Percentiles rank a stretch among this genome's conserved stretches.
These are phyloP conservation scores for Tenthredo distinguenda DNA, from an alignment of 2,888 invertebrate species.

Conservation along the genomic window DNA sequence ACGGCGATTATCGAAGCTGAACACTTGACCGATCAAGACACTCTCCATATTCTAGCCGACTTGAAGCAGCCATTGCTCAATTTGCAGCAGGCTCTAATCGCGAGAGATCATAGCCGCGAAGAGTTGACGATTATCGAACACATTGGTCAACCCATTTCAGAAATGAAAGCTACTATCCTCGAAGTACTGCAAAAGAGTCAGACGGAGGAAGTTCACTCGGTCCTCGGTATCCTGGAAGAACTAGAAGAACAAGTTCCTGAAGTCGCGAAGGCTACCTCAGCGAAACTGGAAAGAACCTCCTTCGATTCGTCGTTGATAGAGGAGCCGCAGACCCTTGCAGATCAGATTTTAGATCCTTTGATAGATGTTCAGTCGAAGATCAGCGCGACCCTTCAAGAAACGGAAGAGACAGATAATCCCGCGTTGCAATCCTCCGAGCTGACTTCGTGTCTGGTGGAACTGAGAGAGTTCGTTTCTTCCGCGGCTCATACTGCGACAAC, in stretches of 20 bases:
- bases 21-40: conserved; percentile 42
- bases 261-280: conserved; percentile 18
- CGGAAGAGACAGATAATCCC: conserved; percentile 62
- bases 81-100: conserved; percentile 42
- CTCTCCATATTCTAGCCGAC: conserved; percentile 29
- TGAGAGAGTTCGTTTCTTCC: conserved; percentile 70
- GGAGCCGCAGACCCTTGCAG: conserved; percentile 65
- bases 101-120: conserved; percentile 2
- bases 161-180: conserved; percentile 31
- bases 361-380: conserved; percentile 72
- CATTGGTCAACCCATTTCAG: conserved; percentile 41
- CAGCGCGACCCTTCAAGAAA: conserved; percentile 66
- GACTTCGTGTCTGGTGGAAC: conserved; percentile 65
- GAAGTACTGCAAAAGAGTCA: conserved; percentile 33
- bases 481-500: conserved; percentile 71
- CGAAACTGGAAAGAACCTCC: conserved; percentile 29
- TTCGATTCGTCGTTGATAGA: conserved; percentile 55
- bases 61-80: conserved; percentile 46
- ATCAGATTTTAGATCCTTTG: conserved; percentile 70
- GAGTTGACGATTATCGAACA: conserved; percentile 40
- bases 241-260: conserved; percentile 45
- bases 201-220: conserved; percentile 40
- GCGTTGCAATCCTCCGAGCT: conserved; percentile 62
- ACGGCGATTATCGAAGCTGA: conserved; percentile 25
- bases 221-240: conserved; percentile 42